phyloP scores from a whole-genome alignment of 1,140 invertebrate species.

The Laodelphax striatellus region DNA sequence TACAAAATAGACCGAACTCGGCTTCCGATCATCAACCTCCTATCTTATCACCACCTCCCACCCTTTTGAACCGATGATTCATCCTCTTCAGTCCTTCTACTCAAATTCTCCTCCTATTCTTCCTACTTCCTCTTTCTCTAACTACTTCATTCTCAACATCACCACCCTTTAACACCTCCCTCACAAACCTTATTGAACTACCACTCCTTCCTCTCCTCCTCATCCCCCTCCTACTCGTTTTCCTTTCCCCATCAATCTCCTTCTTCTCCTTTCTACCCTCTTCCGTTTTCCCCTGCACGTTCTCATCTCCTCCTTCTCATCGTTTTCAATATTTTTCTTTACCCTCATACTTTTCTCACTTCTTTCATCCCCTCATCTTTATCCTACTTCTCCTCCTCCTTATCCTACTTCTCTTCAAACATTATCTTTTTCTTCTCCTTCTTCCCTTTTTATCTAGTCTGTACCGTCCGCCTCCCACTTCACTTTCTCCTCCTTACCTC shows the following conservation, averaged over 20 bases:
- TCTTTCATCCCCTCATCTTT: background rate
- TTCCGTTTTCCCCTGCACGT: background rate
- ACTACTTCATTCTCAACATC: too few relatives aligned
- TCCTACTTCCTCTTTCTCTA: background rate
- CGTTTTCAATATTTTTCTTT: background rate
- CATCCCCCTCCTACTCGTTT: background rate
- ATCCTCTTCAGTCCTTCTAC: background rate
- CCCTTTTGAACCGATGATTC: background rate
- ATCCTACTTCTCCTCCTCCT: background rate
- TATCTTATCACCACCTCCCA: too few relatives aligned
- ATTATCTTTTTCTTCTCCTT: too few relatives aligned
- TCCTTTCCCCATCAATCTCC: background rate
- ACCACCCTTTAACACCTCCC: too few relatives aligned
- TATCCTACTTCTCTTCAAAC: background rate
- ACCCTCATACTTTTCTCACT: background rate
- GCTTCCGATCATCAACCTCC: too few relatives aligned
- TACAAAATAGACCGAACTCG: too few relatives aligned
- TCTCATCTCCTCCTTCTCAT: background rate
- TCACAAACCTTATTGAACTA: too few relatives aligned
- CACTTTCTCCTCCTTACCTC: too few relatives aligned
- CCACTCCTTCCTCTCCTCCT: background rate
- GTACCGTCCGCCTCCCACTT: too few relatives aligned
- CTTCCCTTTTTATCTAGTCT: too few relatives aligned
- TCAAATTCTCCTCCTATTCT: background rate
- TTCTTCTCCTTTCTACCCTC: background rate